phyloP scores from a whole-genome alignment of 2,797 vertebrate genomes.

The Tauraco hartlaubi region DNA sequence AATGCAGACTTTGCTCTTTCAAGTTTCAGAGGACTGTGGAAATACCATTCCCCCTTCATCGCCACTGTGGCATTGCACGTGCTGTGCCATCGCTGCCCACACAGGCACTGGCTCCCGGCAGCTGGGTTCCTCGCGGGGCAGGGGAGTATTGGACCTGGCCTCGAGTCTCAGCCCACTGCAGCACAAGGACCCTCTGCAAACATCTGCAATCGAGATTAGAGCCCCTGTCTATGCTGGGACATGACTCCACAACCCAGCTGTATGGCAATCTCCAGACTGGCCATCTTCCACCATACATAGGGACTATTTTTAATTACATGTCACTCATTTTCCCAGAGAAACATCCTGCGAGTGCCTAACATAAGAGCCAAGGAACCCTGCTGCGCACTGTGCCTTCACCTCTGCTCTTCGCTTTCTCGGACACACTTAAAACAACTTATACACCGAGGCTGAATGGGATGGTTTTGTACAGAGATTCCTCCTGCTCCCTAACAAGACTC shows the following conservation, averaged over 20 bases:
- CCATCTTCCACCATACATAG: neutral
- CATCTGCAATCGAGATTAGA: neutral
- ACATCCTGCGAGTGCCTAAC: neutral
- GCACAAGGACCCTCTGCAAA: neutral
- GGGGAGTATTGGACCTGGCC: too few relatives aligned
- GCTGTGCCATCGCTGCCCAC: neutral
- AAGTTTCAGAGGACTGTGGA: neutral
- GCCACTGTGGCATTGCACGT: neutral
- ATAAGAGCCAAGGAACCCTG: neutral
- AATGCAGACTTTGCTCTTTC: neutral
- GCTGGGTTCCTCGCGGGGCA: neutral
- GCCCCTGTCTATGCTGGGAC: neutral
- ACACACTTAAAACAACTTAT: neutral
- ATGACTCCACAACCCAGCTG: neutral
- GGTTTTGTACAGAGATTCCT: neutral
- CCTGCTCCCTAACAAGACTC: neutral
- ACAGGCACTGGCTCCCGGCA: neutral
- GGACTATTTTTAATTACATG: neutral
- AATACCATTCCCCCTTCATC: neutral
- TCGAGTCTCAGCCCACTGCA: neutral
- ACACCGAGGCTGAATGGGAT: neutral
- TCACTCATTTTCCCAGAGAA: neutral
- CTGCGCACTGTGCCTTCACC: rapidly evolving
- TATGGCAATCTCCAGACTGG: neutral
- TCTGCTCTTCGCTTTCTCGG: neutral